A percentile compares a stretch with the other conserved stretches of the same genome.
Conservation (phyloP, 2,797 vertebrate species). For the Silurus aristotelis region DNA sequence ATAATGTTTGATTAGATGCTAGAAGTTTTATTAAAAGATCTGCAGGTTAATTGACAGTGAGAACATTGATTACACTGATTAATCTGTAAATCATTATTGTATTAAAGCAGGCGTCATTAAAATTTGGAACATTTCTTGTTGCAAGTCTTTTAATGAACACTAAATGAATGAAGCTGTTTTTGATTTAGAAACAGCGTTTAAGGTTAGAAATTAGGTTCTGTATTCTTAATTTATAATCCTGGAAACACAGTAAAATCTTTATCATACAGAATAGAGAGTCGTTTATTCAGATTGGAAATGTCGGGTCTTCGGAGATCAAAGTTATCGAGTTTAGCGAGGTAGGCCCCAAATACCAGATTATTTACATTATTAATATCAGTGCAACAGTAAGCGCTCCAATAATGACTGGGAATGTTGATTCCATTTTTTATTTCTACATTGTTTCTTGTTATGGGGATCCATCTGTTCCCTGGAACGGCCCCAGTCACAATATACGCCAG, state of each 20-base stretch:
- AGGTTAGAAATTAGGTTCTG: too few species aligned
- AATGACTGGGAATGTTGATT: conserved; percentile 8
- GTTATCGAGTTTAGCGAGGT: neutral
- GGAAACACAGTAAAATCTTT: neutral
- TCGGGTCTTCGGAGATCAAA: rapidly evolving
- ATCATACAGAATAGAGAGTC: neutral
- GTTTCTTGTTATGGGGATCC: neutral
- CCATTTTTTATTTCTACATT: rapidly evolving
- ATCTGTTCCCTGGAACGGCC: neutral
- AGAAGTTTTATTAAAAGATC: too few species aligned
- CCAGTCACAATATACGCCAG: conserved; percentile 9
- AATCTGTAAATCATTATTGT: too few species aligned
- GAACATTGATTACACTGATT: too few species aligned
- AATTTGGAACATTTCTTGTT: neutral
- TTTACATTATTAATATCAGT: rapidly evolving
- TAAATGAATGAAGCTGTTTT: neutral
- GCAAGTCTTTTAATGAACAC: neutral
- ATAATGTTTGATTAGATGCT: too few species aligned
- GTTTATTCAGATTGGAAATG: neutral
- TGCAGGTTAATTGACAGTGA: too few species aligned
- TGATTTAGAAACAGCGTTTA: neutral
- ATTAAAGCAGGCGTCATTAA: too few species aligned
- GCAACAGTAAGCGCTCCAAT: conserved; percentile 20
- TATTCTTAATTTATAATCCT: neutral
- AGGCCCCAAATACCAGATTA: neutral